Base-by-base conservation (phyloP, 2,888 invertebrate genomes). In the Dryadula phaetusa region DNA sequence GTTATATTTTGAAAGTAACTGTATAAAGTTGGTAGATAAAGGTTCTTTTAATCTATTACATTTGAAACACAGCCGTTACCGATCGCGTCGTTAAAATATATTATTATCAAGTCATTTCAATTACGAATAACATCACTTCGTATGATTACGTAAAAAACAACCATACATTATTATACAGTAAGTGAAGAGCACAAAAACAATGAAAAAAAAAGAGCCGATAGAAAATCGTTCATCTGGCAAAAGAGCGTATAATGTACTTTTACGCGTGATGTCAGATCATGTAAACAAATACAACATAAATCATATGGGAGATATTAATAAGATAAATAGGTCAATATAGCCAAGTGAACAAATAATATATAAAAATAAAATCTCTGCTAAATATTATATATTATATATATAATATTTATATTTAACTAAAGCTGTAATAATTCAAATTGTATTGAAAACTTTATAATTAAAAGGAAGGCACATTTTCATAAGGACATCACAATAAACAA, bases 171-270 rank as follows among this genome's bases (percentile, higher is more conserved):
- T 18, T 44, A 16, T 25, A 58, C 14, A 44, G 14, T 32, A 12
- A 60, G n/a, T 25, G 12, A 2, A 12, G 1, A 37, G 6, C 12
- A 47, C 8, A 46, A 69, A 69, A 70, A 70, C 62, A 67, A 18
- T 42, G 62, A 67, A 70, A 70, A 67, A 70, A 5, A 40, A 63
- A 60, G 42, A 65, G 28, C 49, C 28, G 10, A 47, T 46, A 20
- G 58, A 67, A 62, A 65, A 63, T 61, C 56, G 52, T 56, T 66
- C 61, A 64, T 65, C 69, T 37, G 66, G 54, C 52, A 56, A 52
- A 62, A 62, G 44, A 49, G 40, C 61, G 37, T 62, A 68, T 60
- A 64, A 62, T 49, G 42, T 61, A 47, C 60, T 60, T 70, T 65
- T 70, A 65, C 28, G 71, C 67, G 54, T 69, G 62, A 67, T 56